Percentiles rank a stretch among this genome's conserved stretches.
phyloP scores from a whole-genome alignment of 1,140 invertebrate species.

The Drosophila truncata region DNA sequence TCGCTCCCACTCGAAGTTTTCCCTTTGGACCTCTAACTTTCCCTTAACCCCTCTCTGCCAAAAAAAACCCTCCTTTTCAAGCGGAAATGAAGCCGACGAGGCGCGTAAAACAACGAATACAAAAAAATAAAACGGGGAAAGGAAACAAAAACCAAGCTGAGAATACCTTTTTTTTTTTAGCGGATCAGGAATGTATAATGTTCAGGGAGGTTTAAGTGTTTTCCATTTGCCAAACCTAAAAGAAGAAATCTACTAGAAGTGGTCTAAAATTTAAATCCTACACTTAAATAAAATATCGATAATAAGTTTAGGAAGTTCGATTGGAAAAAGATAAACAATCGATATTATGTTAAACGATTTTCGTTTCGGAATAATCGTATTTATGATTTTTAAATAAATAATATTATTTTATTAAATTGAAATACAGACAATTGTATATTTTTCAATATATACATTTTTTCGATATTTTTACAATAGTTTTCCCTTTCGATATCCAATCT shows the following conservation, averaged over 20 bases:
- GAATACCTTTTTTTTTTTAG: slow-evolving; percentile 34
- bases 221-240: slow-evolving; percentile 1
- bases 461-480: not conserved
- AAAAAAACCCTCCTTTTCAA: slow-evolving; percentile 6
- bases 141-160: slow-evolving; percentile 4
- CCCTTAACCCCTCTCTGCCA: not conserved
- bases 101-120: slow-evolving; percentile 58
- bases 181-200: slow-evolving; percentile 17
- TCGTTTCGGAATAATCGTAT: no score
- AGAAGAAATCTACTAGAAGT: slow-evolving; percentile 8
- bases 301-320: not conserved
- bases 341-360: no score
- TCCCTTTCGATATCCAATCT: not conserved
- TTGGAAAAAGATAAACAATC: no score
- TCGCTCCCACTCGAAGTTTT: not conserved
- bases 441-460: not conserved
- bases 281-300: not conserved
- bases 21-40: not conserved
- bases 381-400: no score
- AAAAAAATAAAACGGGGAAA: not conserved
- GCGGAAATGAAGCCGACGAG: slow-evolving; percentile 70
- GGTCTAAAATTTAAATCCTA: not conserved
- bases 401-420: no score
- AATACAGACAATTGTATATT: not conserved
- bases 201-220: not conserved